phyloP scores from a whole-genome alignment of 2,888 invertebrate species.

The Nasonovia ribisnigri region DNA sequence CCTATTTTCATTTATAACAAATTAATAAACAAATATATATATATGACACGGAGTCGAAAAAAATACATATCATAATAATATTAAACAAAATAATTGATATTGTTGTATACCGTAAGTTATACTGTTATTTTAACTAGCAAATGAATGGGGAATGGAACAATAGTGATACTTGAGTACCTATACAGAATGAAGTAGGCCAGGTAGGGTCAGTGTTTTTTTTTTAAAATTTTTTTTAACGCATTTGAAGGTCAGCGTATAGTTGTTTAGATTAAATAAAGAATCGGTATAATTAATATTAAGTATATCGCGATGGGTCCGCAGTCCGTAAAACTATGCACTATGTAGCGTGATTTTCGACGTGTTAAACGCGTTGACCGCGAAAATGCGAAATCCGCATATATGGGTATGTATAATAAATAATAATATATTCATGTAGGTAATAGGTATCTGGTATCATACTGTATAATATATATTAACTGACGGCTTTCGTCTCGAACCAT shows the following conservation, averaged over 20 bases:
- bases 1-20: background rate
- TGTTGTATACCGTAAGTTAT: background rate
- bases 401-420: background rate
- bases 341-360: background rate
- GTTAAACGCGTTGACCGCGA: background rate
- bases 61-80: background rate
- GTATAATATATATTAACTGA: background rate
- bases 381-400: background rate
- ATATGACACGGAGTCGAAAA: background rate
- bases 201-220: background rate
- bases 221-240: no score
- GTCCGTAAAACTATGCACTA: background rate
- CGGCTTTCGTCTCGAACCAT: conserved; percentile 26
- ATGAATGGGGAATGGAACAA: background rate
- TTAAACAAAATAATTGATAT: background rate
- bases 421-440: background rate
- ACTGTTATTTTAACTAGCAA: no score
- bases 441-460: no score
- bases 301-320: background rate
- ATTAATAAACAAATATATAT: no score
- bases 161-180: background rate
- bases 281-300: background rate
- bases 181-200: background rate
- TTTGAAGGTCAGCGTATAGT: background rate
- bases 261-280: background rate